These are phyloP conservation scores for Allolobophora icterica DNA, from an alignment of 2,888 invertebrate genomes.

Conservation along the genomic window DNA sequence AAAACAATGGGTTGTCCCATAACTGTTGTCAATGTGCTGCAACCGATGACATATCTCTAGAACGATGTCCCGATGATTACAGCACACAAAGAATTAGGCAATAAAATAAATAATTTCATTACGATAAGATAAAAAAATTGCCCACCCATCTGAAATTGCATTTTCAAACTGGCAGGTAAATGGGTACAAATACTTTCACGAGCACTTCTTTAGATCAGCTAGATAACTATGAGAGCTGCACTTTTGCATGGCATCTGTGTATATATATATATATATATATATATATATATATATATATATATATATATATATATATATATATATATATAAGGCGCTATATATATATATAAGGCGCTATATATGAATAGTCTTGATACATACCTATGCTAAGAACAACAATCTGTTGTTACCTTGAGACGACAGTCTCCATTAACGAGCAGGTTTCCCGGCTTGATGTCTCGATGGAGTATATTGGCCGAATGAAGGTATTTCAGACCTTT, in stretches of 20 bases:
- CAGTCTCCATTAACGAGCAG: conserved; percentile 98
- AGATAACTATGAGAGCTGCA: no score
- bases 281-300: no score
- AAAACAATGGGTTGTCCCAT: not conserved
- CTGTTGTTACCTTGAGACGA: conserved; percentile 80
- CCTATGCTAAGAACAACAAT: not conserved
- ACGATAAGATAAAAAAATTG: not conserved
- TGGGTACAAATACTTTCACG: not conserved
- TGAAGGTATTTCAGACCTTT: conserved; percentile 96
- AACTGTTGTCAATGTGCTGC: not conserved
- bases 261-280: no score
- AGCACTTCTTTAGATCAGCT: no score
- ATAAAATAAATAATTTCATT: not conserved
- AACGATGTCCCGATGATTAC: not conserved
- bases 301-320: no score
- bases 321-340: no score
- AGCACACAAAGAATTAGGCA: not conserved
- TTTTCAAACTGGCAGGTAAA: not conserved
- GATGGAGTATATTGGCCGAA: conserved; percentile 94
- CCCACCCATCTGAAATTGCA: not conserved
- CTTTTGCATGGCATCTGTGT: no score
- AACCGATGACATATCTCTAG: no score
- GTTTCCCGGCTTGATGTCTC: conserved; percentile 99
- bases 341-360: not conserved
- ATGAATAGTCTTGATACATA: not conserved